Evolutionary conservation across 2,797 vertebrate genomes (phyloP).

Genomic region (Hipposideros larvatus): DNA sequence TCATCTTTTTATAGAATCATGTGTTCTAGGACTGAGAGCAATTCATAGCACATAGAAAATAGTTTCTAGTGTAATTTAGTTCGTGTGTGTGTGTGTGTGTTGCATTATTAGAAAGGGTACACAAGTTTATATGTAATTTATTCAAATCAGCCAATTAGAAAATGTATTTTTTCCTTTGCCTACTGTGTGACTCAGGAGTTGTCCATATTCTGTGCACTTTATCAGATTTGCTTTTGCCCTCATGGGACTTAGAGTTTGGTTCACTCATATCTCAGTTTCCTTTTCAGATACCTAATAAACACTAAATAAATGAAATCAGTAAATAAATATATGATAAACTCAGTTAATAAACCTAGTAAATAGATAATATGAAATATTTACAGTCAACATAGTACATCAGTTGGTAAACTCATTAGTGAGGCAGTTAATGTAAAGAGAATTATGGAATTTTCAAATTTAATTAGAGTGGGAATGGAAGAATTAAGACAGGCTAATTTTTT

Average conservation of each 20-base stretch:
- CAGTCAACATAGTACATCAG: not conserved
- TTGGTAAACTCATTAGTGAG: slow-evolving; percentile 59
- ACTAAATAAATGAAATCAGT: not conserved
- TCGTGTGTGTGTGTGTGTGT: not conserved
- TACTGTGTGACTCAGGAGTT: not conserved
- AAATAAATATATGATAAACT: slow-evolving; percentile 19
- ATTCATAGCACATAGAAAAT: not conserved
- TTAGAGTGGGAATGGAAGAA: not conserved
- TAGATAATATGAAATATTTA: slow-evolving; percentile 42
- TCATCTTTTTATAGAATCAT: not conserved
- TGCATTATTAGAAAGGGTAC: not conserved
- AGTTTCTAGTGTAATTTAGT: not conserved
- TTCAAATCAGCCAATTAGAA: slow-evolving; percentile 13
- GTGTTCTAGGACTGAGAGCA: not conserved
- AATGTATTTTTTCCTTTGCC: not conserved
- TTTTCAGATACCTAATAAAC: not conserved
- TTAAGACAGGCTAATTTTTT: slow-evolving; percentile 50
- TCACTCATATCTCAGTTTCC: not conserved
- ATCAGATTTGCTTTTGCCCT: not conserved
- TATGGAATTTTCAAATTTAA: slow-evolving; percentile 61
- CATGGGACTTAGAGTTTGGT: not conserved
- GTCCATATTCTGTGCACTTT: not conserved
- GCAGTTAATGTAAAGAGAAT: slow-evolving; percentile 17
- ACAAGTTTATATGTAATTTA: not conserved
- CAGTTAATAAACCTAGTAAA: not conserved